Percentiles rank a stretch among this genome's conserved stretches.
Conservation (phyloP, 1,140 invertebrate genomes). For the Halesus radiatus region DNA sequence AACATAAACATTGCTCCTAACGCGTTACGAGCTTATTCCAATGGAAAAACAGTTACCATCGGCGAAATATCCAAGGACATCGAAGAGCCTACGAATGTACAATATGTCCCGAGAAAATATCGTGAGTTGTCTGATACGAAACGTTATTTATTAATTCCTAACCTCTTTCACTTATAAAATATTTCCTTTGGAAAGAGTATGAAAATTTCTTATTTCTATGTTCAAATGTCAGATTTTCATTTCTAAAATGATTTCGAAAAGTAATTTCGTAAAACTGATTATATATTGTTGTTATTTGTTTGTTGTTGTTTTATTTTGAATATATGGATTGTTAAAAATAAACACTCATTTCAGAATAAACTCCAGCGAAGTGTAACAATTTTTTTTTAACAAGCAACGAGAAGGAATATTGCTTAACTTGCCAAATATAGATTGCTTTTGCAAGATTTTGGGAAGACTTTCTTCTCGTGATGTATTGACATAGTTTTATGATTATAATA, state of each 20-base stretch:
- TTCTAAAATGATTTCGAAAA: too few species aligned
- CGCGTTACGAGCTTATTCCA: constrained; percentile 66
- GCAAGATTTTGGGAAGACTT: neutral
- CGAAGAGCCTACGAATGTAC: constrained; percentile 75
- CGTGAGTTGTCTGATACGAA: constrained; percentile 72
- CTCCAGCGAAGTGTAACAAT: too few species aligned
- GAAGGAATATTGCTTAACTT: too few species aligned
- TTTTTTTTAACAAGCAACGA: too few species aligned
- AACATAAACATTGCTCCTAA: constrained; percentile 62
- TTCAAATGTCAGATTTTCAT: too few species aligned
- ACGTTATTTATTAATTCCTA: too few species aligned
- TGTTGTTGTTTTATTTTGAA: too few species aligned
- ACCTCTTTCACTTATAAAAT: neutral
- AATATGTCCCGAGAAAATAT: constrained; percentile 89
- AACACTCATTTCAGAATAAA: too few species aligned
- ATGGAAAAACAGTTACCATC: constrained; percentile 76
- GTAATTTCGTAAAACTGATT: too few species aligned
- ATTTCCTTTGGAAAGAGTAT: too few species aligned
- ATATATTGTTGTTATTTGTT: too few species aligned
- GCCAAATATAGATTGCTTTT: neutral
- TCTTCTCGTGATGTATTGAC: neutral
- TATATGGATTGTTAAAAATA: neutral
- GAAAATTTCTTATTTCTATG: neutral
- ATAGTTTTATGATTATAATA: neutral
- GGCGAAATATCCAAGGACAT: constrained; percentile 81